Percentiles rank a stretch among this genome's conserved stretches.
These are phyloP conservation scores for Drosophila maculinotata DNA, from an alignment of 2,888 invertebrate species.

Conservation along the genomic window DNA sequence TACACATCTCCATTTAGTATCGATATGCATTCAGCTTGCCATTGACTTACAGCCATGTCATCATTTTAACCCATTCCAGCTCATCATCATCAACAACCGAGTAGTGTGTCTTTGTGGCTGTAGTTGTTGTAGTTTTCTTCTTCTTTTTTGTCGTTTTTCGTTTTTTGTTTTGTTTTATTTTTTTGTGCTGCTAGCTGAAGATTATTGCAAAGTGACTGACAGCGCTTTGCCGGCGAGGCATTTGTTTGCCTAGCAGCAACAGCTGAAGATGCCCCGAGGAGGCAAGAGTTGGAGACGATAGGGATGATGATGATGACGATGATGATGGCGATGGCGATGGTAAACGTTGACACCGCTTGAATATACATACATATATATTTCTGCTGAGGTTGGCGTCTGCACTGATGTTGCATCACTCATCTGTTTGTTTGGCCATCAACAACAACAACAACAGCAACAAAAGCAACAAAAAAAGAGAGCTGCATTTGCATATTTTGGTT, in stretches of 20 bases:
- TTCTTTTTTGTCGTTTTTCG: constrained; percentile 29
- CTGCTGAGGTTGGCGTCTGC: constrained; percentile 59
- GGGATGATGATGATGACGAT: background rate
- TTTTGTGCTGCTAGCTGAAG: constrained; percentile 62
- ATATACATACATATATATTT: constrained; percentile 34
- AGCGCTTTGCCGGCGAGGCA: constrained; percentile 50
- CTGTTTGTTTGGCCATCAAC: constrained; percentile 37
- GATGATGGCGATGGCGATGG: constrained; percentile 5
- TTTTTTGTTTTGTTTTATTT: constrained; percentile 35
- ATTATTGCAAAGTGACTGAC: constrained; percentile 68
- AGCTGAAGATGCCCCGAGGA: constrained; percentile 47
- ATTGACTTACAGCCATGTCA: constrained; percentile 58
- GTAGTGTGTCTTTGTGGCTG: constrained; percentile 6
- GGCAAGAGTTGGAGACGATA: constrained; percentile 5
- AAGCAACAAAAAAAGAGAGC: too few relatives aligned
- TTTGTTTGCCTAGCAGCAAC: constrained; percentile 55
- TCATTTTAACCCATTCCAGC: constrained; percentile 41
- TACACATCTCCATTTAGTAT: constrained; percentile 22
- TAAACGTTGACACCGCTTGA: constrained; percentile 28
- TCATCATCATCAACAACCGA: constrained; percentile 59
- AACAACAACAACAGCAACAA: too few relatives aligned
- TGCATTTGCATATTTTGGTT: constrained; percentile 47
- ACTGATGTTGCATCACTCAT: constrained; percentile 59
- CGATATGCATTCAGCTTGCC: constrained; percentile 54
- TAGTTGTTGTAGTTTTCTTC: constrained; percentile 23